Evolutionary conservation across 2,888 invertebrate genomes (phyloP).

Genomic region (Ophioninae sp.): DNA sequence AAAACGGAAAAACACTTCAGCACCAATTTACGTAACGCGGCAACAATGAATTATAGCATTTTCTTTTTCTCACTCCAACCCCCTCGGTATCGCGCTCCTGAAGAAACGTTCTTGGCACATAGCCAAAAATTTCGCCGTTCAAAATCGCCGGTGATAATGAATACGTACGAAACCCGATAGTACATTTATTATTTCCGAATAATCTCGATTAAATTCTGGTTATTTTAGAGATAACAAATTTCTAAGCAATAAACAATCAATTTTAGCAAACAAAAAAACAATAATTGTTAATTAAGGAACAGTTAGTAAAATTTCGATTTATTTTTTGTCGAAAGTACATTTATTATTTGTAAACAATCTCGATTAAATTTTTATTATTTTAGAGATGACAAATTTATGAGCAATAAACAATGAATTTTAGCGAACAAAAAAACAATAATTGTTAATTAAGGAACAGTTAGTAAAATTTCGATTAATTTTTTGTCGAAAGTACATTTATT

Average conservation of each 20-base stretch:
- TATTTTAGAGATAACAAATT: constrained; percentile 2
- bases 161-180: constrained; percentile 17
- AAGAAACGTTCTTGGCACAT: constrained; percentile 26
- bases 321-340: not conserved
- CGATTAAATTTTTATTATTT: not conserved
- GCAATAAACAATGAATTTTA: too few relatives aligned
- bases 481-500: constrained; percentile 14
- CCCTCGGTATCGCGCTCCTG: not conserved
- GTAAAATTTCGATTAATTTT: too few relatives aligned
- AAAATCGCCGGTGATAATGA: constrained; percentile 27
- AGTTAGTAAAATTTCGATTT: too few relatives aligned
- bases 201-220: not conserved
- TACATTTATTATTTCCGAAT: too few relatives aligned
- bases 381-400: not conserved
- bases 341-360: too few relatives aligned
- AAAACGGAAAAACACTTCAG: constrained; percentile 18
- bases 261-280: too few relatives aligned
- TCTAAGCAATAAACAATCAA: too few relatives aligned
- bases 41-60: not conserved
- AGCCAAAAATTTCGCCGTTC: constrained; percentile 19
- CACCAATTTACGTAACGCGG: not conserved
- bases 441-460: too few relatives aligned
- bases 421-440: too few relatives aligned
- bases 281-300: too few relatives aligned
- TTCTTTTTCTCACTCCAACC: constrained; percentile 1